phyloP scores from a whole-genome alignment of 2,888 invertebrate species.

The Saturnia pavonia region DNA sequence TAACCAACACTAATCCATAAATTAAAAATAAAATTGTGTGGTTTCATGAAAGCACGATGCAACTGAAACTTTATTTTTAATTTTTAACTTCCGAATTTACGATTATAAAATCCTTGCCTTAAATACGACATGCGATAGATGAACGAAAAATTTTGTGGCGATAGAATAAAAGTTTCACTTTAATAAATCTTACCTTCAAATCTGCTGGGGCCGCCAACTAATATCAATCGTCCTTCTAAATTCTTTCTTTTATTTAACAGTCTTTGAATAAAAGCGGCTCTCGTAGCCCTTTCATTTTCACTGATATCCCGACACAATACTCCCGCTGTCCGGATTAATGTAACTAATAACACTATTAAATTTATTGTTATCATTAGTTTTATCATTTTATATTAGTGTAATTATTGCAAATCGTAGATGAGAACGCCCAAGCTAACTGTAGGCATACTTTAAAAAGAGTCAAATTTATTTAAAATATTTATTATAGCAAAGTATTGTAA shows the following conservation, averaged over 20 bases:
- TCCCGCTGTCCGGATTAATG: slow-evolving; percentile 36
- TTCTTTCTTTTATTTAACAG: slow-evolving; percentile 87
- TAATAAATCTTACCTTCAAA: slow-evolving; percentile 85
- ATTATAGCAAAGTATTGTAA: not conserved
- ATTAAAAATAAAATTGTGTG: too few relatives aligned
- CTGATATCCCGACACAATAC: slow-evolving; percentile 55
- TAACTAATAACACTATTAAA: slow-evolving; percentile 34
- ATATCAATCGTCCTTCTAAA: slow-evolving; percentile 87
- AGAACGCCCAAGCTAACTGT: not conserved
- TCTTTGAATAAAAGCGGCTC: slow-evolving; percentile 84
- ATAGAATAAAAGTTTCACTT: too few relatives aligned
- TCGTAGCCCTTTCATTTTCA: slow-evolving; percentile 59
- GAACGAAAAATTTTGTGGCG: too few relatives aligned
- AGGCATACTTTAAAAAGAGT: not conserved
- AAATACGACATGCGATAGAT: too few relatives aligned
- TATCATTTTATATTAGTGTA: not conserved
- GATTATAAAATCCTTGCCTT: too few relatives aligned
- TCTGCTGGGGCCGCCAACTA: slow-evolving; percentile 86
- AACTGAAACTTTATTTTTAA: too few relatives aligned
- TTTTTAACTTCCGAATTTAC: too few relatives aligned
- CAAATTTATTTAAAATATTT: not conserved
- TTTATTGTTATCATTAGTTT: slow-evolving; percentile 18
- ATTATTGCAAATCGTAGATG: not conserved
- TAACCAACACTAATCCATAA: too few relatives aligned
- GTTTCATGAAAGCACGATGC: too few relatives aligned